These are phyloP conservation scores for Dichetophora obliterata DNA, from an alignment of 2,888 invertebrate species.

Conservation along the genomic window DNA sequence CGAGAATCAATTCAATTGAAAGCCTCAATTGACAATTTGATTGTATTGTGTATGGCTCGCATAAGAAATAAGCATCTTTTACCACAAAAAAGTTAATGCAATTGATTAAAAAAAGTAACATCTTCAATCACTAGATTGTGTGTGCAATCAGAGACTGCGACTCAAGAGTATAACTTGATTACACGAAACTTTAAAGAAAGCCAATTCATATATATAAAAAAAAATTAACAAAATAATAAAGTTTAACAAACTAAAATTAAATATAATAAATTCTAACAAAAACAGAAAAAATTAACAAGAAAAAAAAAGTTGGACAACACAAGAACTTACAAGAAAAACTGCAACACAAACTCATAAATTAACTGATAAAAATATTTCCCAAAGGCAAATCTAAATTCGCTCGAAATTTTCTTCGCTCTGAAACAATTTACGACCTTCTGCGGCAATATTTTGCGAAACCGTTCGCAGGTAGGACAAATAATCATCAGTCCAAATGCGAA, in stretches of 20 bases:
- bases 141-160: background rate
- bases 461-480: slow-evolving; percentile 71
- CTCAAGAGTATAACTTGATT: background rate
- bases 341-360: slow-evolving; percentile 55
- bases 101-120: too few relatives aligned
- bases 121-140: too few relatives aligned
- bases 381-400: slow-evolving; percentile 47
- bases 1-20: too few relatives aligned
- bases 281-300: slow-evolving; percentile 21
- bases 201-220: too few relatives aligned
- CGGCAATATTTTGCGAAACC: slow-evolving; percentile 72
- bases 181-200: too few relatives aligned
- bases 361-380: slow-evolving; percentile 52
- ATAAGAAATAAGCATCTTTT: too few relatives aligned
- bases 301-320: slow-evolving; percentile 13
- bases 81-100: too few relatives aligned
- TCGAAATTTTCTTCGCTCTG: slow-evolving; percentile 59
- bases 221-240: slow-evolving; percentile 17
- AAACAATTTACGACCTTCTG: slow-evolving; percentile 71
- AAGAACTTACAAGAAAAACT: slow-evolving; percentile 47
- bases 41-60: too few relatives aligned
- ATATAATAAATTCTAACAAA: slow-evolving; percentile 24
- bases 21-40: too few relatives aligned
- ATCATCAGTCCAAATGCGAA: slow-evolving; percentile 69
- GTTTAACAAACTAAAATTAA: slow-evolving; percentile 15